A percentile compares a stretch with the other conserved stretches of the same genome.
phyloP scores from a whole-genome alignment of 2,888 invertebrate genomes.

The Patella depressa region DNA sequence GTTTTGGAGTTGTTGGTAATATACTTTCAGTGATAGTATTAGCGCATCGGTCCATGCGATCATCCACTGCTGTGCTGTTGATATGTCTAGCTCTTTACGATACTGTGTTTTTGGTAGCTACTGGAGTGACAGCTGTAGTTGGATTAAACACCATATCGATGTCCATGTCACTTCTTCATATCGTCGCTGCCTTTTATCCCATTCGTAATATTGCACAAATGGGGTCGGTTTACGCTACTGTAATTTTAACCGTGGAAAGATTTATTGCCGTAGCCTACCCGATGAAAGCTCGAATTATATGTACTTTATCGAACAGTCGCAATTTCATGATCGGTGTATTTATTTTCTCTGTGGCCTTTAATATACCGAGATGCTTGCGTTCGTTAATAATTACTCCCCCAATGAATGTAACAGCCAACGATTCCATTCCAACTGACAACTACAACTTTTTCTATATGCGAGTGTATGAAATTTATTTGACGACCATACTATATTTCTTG shows the following conservation, averaged over 20 bases:
- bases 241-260: constrained; percentile 37
- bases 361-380: constrained; percentile 40
- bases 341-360: constrained; percentile 37
- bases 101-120: constrained; percentile 35
- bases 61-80: constrained; percentile 39
- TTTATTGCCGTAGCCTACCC: constrained; percentile 37
- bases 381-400: constrained; percentile 25
- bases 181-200: constrained; percentile 31
- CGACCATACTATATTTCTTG: constrained; percentile 37
- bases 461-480: constrained; percentile 38
- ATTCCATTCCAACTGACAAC: constrained; percentile 12
- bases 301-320: constrained; percentile 37
- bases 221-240: constrained; percentile 40
- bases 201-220: constrained; percentile 39
- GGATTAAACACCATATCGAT: constrained; percentile 8
- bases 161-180: constrained; percentile 11
- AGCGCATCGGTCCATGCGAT: constrained; percentile 36
- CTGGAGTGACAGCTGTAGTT: constrained; percentile 24
- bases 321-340: constrained; percentile 32
- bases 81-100: constrained; percentile 40
- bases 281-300: constrained; percentile 34
- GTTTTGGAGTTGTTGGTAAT: constrained; percentile 38
- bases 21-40: constrained; percentile 33
- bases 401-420: neutral
- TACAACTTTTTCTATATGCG: constrained; percentile 25